Evolutionary conservation across 2,797 vertebrate species (phyloP), one percentile per base, ranked within the genome.

Genomic region (Crypturellus tataupa): DNA sequence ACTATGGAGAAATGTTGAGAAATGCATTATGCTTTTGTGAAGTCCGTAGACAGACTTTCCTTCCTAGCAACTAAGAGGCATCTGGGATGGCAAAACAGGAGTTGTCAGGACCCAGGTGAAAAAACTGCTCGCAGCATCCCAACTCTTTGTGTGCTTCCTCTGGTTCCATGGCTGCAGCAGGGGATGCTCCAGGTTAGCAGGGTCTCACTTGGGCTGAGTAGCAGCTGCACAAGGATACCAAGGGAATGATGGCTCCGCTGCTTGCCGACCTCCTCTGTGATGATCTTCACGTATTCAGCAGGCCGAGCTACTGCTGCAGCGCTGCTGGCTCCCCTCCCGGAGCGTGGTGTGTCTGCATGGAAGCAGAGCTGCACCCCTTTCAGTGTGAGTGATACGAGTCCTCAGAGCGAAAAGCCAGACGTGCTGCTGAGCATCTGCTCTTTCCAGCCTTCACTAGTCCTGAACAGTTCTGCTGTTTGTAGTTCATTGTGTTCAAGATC

Each of bases 301-400:
- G 20, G 20, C 6, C 58, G 47, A 10, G 37, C 37, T 16, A 2
- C 23, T 40, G 0, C 0, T 60, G 29, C 58, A 39, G 25, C 11
- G 40, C 31, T 53, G 39, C 35, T 31, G 21, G 62, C 27, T 40
- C 53, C 2, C 78, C 10, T 64, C 21, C 25, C 14, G 33, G 42
- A 31, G 19, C 0, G 0, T 1, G 65, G 19, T 0, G 0, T 1
- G 65, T 37, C 85, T 73, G 44, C 27, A 8, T 55, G 25, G 59
- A 44, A 83, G 37, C 31, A 64, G 7, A 7, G 6, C 40, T 62
- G 71, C 17, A 72, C 13, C 13, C 8, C 16, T 12, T 46, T 59
- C 46, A 51, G 17, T 14, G 27, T 40, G 9, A 7, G 2, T 23
- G 8, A 5, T 3, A 6, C 4, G 6, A 5, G 2, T 37, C 73